phyloP scores from a whole-genome alignment of 2,888 invertebrate species.

The Sepiola atlantica region DNA sequence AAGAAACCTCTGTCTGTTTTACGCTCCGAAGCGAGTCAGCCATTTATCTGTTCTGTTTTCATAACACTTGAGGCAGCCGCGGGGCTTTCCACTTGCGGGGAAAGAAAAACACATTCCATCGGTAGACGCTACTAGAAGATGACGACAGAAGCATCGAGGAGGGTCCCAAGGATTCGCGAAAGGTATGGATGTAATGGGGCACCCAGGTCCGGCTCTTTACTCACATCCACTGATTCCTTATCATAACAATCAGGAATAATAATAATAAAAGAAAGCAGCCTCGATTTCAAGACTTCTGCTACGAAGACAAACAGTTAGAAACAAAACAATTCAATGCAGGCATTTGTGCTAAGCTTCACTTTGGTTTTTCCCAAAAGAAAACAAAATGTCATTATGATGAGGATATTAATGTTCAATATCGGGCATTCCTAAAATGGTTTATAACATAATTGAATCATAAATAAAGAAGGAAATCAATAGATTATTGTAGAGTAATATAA shows the following conservation, averaged over 20 bases:
- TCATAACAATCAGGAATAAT: background rate
- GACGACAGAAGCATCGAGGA: constrained; percentile 16
- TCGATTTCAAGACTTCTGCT: background rate
- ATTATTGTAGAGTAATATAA: background rate
- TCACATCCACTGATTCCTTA: background rate
- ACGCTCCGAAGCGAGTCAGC: constrained; percentile 13
- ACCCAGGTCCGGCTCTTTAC: background rate
- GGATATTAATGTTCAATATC: background rate
- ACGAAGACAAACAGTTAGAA: background rate
- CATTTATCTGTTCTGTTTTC: background rate
- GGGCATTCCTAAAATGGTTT: background rate
- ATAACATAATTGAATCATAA: background rate
- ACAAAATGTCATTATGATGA: background rate
- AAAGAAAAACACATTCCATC: background rate
- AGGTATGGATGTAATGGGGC: background rate
- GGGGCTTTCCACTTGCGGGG: background rate
- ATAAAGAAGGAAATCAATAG: background rate
- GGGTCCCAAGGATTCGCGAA: background rate
- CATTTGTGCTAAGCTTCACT: background rate
- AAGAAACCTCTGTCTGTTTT: background rate
- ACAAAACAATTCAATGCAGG: background rate
- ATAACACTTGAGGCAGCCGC: background rate
- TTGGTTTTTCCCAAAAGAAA: background rate
- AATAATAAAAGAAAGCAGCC: background rate
- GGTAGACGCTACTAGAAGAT: background rate